Evolutionary conservation across 2,888 invertebrate genomes (phyloP), one percentile per base, ranked within the genome.

Genomic region (Tillus elongatus): DNA sequence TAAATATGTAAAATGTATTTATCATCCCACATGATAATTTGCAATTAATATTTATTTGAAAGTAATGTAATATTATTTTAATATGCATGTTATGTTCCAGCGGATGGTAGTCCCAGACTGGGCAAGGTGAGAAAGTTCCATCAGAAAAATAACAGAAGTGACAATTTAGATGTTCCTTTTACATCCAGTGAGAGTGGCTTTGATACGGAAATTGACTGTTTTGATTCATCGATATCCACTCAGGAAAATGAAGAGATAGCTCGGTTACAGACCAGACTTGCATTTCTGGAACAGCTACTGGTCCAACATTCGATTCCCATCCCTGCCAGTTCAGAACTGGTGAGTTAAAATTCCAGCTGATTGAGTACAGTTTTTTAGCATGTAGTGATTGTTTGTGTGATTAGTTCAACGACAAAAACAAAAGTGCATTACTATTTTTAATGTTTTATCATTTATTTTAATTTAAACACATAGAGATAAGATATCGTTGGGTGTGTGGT

Each of bases 81-180:
- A n/a, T n/a, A n/a, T n/a, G n/a, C n/a, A n/a, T n/a, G n/a, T 36
- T 43, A 33, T 42, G 14, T 48, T 53, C 3, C 51, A 65, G 46
- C 71, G 65, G 57, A 71, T 66, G 58, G 64, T 52, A 75, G 73
- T 58, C 76, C 76, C 2, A 63, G 74, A 2, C 54, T 74, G 41
- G 74, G 75, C 13, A 77, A 77, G 61, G 66, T 75, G 29, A 67
- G 77, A 31, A 74, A 73, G 54, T 74, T 71, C 51, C 68, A 66
- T 45, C 67, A 67, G 27, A n/a, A n/a, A n/a, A n/a, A n/a, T n/a
- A 64, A 65, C 27, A 61, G 35, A 58, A 63, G 41, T 57, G 69
- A 52, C 49, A 60, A 15, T 58, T 60, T 49, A 55, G 69, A 70
- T 45, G 46, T 59, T 13, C 60, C 58, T 3, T 56, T 60, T 30